Evolutionary conservation across 2,888 invertebrate species (phyloP).

Genomic region (Piscicola geometra): DNA sequence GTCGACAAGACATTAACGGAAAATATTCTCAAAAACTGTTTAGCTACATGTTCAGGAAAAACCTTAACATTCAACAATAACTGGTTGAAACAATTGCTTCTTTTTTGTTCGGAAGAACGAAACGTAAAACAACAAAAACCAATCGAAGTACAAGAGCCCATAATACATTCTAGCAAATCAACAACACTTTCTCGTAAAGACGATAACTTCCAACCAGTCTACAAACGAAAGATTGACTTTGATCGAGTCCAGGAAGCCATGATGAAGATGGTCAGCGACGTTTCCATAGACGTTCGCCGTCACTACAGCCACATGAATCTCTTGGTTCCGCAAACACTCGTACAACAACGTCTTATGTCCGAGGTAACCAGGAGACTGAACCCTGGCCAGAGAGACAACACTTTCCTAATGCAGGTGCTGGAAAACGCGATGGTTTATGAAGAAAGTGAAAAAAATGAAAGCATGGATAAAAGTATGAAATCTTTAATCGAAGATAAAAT

Average conservation of each 20-base stretch:
- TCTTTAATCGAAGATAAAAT: too few relatives aligned
- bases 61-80: constrained; percentile 21
- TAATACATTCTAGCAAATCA: neutral
- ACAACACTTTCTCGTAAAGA: neutral
- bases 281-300: constrained; percentile 39
- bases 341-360: constrained; percentile 37
- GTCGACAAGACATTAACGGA: constrained; percentile 15
- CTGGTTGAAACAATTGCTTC: constrained; percentile 23
- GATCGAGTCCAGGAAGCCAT: constrained; percentile 43
- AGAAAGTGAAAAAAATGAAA: neutral
- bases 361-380: constrained; percentile 36
- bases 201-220: constrained; percentile 31
- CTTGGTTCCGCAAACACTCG: constrained; percentile 30
- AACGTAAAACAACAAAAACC: neutral
- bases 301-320: constrained; percentile 33
- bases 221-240: constrained; percentile 40
- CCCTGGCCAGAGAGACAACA: constrained; percentile 26
- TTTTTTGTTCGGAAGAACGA: constrained; percentile 27
- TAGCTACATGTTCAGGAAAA: constrained; percentile 13
- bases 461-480: too few relatives aligned
- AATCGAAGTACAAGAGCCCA: neutral
- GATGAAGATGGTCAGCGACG: constrained; percentile 41
- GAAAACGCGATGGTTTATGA: constrained; percentile 29
- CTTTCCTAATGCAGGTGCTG: constrained; percentile 31
- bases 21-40: constrained; percentile 28